These are phyloP conservation scores for Amiota minor DNA, from an alignment of 2,888 invertebrate genomes.

Conservation along the genomic window DNA sequence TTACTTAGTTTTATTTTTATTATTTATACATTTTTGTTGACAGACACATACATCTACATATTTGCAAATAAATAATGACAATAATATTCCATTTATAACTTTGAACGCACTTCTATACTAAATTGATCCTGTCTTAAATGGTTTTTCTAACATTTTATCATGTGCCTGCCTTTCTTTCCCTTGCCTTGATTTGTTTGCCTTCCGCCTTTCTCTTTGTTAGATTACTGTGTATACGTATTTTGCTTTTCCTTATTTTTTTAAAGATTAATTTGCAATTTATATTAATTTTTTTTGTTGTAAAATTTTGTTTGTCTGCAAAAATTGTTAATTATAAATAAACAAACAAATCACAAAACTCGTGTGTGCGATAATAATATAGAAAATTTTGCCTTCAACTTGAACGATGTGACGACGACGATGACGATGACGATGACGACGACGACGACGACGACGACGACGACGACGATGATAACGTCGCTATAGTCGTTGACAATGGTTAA, in stretches of 20 bases:
- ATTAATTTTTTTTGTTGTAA: not conserved
- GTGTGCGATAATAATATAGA: not conserved
- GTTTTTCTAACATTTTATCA: not conserved
- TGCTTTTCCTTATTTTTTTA: not conserved
- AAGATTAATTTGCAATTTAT: slow-evolving; percentile 1
- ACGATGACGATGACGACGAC: not conserved
- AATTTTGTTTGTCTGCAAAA: slow-evolving; percentile 2
- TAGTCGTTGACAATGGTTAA: not conserved
- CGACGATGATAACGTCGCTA: not conserved
- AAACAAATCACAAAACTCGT: slow-evolving; percentile 1
- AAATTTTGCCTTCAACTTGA: not conserved
- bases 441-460: not conserved
- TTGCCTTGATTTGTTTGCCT: too few species aligned
- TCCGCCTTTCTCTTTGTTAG: too few species aligned
- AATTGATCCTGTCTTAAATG: not conserved
- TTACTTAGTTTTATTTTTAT: too few species aligned
- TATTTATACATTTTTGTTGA: too few species aligned
- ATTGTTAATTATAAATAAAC: not conserved
- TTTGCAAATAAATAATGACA: too few species aligned
- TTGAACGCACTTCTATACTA: not conserved
- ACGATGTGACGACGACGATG: not conserved
- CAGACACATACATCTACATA: too few species aligned
- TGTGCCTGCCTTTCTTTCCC: too few species aligned
- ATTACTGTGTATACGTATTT: too few species aligned
- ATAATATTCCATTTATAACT: too few species aligned